Base-by-base conservation (phyloP, 2,888 invertebrate genomes). In the Pristionchus arcanus region DNA sequence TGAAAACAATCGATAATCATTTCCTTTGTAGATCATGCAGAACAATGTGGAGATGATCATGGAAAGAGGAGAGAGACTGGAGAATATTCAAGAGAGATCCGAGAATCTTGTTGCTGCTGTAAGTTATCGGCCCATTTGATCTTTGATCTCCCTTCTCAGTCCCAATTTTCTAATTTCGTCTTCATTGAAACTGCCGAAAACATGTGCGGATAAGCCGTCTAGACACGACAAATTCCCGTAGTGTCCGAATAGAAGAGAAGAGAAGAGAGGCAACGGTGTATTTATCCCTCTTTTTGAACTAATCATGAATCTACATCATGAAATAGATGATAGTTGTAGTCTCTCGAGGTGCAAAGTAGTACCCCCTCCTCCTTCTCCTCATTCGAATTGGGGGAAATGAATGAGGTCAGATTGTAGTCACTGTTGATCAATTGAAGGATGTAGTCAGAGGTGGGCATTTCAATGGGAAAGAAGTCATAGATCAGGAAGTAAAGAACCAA, bases 31-130 rank as follows among this genome's bases (percentile, higher is more conserved):
- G 93, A 92, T 94, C n/a, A 94, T 94, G 94, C 90, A 92, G 31
- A 92, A 93, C 77, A 94, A 94, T 87, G 93, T 94, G 53, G 91
- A 92, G 68, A 90, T 94, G 34, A 93, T 94, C 87, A 85, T 95
- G 91, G 94, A 94, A 81, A 91, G 94, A 16, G 94, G 94, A 37
- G 94, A 94, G 42, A 91, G 94, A 42, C 91, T 94, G 66, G 94
- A 95, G 71, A 91, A 93, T 81, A 91, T 94, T 83, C 92, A 94
- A 55, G 83, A 91, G 68, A 89, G 94, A 83, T 92, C 93, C 9
- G 93, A 92, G 53, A 92, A 92, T 34, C 90, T 94, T 77, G 91
- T 92, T 66, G 91, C 91, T 34, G 92, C 93, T 90, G 93, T 93
- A 53, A 83, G 90, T 77, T 21, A 77, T 87, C 19, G 2, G 5